Evolutionary conservation across 1,140 invertebrate genomes (phyloP), one percentile per base, ranked within the genome.

Genomic region (Bombus confusus): DNA sequence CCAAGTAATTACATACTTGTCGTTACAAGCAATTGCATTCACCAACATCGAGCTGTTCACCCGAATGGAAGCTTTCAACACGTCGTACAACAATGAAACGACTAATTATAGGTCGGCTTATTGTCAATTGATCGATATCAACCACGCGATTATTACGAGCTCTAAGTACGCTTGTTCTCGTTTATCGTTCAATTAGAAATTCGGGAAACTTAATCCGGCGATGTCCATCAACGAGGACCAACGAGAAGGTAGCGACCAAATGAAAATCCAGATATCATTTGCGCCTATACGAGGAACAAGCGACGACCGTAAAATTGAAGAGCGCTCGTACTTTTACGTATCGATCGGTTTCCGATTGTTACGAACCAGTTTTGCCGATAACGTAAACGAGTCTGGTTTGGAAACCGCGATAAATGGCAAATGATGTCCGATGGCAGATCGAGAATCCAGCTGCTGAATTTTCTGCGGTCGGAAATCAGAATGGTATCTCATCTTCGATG

Each of bases 391-490:
- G 66, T 10, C 47, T 76, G 18, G 52, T 59, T 57, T n/a, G 3
- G 28, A 66, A 37, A 34, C 41, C 76, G 47, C 47, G 47, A 52
- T n/a, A 34, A n/a, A 2, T 3, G 59, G 77, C 31, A 66, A 79
- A 28, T 34, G 62, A 39, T 31, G 12, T 8, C 74, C 1, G 47
- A n/a, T n/a, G 52, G 25, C 13, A 2, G 41, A 79, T 66, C 31
- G 62, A 68, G 62, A 68, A 66, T 47, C 31, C 3, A 18, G 5
- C 9, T 66, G n/a, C 4, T 41, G 62, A 68, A 28, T 79, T 79
- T 79, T 68, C 62, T 68, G 77, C 41, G 62, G 77, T 68, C n/a
- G 22, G 5, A 31, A 64, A 62, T 31, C 62, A 47, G 77, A 66
- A 43, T 18, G n/a, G 22, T 12, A 2, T 28, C n/a, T n/a, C n/a